These are phyloP conservation scores for Heliconius melpomene DNA, from an alignment of 1,140 invertebrate genomes.

Conservation along the genomic window DNA sequence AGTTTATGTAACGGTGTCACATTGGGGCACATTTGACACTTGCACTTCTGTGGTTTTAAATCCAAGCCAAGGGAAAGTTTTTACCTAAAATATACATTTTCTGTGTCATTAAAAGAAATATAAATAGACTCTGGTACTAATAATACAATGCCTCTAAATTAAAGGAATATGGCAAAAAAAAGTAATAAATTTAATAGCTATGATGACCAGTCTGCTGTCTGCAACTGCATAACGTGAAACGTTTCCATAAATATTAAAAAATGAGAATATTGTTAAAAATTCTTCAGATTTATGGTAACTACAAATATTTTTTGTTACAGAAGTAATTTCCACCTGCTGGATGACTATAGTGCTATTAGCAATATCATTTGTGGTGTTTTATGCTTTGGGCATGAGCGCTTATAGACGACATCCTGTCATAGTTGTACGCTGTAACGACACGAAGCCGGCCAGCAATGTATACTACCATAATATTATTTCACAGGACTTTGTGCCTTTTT, in stretches of 20 bases:
- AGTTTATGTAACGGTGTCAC: not conserved
- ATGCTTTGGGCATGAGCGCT: constrained; percentile 55
- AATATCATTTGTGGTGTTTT: constrained; percentile 65
- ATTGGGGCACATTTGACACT: not conserved
- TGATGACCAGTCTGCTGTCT: no score
- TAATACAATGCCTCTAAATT: no score
- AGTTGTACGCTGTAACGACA: constrained; percentile 55
- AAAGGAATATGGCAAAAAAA: no score
- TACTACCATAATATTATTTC: constrained; percentile 61
- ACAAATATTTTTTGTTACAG: constrained; percentile 52
- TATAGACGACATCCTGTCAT: constrained; percentile 56
- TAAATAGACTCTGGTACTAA: no score
- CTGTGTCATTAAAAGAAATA: not conserved
- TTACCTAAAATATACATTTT: not conserved
- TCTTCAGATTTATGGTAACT: no score
- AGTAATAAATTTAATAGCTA: no score
- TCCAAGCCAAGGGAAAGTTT: not conserved
- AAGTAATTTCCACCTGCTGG: constrained; percentile 68
- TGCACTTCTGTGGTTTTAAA: not conserved
- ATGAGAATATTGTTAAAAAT: no score
- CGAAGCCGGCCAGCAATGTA: constrained; percentile 57
- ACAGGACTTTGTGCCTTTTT: constrained; percentile 46
- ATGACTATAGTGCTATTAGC: constrained; percentile 64
- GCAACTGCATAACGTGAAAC: no score
- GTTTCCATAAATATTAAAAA: no score